These are phyloP conservation scores for Nasonia longicornis DNA, from an alignment of 1,140 invertebrate genomes.

Conservation along the genomic window DNA sequence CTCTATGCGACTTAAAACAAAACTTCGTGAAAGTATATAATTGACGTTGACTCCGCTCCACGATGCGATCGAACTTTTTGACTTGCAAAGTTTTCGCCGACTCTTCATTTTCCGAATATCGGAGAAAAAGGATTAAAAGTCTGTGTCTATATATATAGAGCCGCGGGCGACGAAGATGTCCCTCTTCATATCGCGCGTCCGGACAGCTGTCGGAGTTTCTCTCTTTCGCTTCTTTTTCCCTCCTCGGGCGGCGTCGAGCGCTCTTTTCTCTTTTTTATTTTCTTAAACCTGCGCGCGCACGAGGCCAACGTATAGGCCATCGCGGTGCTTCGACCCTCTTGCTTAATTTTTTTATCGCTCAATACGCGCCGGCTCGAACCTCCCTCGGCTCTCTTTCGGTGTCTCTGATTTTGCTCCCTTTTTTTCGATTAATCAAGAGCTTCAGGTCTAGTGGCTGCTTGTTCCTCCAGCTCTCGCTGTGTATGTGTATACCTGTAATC, in stretches of 20 bases:
- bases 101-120: not conserved
- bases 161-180: not conserved
- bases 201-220: not conserved
- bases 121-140: constrained; percentile 3
- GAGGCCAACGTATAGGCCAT: not conserved
- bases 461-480: too few relatives aligned
- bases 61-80: not conserved
- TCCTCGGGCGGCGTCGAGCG: not conserved
- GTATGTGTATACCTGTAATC: not conserved
- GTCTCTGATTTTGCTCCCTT: not conserved
- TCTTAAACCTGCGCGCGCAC: not conserved
- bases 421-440: not conserved
- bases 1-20: too few relatives aligned
- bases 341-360: not conserved
- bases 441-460: not conserved
- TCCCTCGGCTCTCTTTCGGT: not conserved
- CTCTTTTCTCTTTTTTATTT: not conserved
- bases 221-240: not conserved
- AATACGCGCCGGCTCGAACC: not conserved
- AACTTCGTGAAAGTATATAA: too few relatives aligned
- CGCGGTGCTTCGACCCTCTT: not conserved
- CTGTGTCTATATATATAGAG: not conserved
- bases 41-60: not conserved
- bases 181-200: constrained; percentile 7
- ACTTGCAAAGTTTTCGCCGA: not conserved